These are phyloP conservation scores for Tetramorium alpestre DNA, from an alignment of 1,140 invertebrate species.

Conservation along the genomic window DNA sequence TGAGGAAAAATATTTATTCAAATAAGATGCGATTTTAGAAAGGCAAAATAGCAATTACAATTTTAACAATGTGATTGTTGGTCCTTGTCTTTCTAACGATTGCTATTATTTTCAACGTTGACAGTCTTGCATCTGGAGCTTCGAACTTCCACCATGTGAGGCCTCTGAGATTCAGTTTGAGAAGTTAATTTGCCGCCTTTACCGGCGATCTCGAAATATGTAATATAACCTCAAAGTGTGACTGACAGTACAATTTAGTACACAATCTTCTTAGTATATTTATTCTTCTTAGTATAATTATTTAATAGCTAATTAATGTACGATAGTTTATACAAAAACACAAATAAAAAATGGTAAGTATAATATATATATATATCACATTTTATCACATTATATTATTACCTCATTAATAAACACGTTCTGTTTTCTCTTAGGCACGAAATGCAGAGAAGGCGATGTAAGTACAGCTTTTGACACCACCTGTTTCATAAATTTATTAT, in stretches of 20 bases:
- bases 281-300: too few species aligned
- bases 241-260: too few species aligned
- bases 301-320: not conserved
- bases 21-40: too few species aligned
- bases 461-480: constrained; percentile 83
- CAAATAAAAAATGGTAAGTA: not conserved
- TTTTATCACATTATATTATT: not conserved
- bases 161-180: too few species aligned
- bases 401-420: not conserved
- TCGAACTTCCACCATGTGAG: not conserved
- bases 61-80: too few species aligned
- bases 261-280: too few species aligned
- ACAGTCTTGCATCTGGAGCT: not conserved
- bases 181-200: not conserved
- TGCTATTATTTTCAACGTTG: too few species aligned
- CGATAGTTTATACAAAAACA: not conserved
- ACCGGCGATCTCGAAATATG: too few species aligned
- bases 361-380: not conserved
- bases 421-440: constrained; percentile 87
- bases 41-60: too few species aligned
- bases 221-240: too few species aligned
- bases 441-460: constrained; percentile 95
- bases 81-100: too few species aligned
- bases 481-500: not conserved
- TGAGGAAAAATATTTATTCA: too few species aligned